Conservation (phyloP, 2,888 invertebrate genomes). For the Pinctada fucata region DNA sequence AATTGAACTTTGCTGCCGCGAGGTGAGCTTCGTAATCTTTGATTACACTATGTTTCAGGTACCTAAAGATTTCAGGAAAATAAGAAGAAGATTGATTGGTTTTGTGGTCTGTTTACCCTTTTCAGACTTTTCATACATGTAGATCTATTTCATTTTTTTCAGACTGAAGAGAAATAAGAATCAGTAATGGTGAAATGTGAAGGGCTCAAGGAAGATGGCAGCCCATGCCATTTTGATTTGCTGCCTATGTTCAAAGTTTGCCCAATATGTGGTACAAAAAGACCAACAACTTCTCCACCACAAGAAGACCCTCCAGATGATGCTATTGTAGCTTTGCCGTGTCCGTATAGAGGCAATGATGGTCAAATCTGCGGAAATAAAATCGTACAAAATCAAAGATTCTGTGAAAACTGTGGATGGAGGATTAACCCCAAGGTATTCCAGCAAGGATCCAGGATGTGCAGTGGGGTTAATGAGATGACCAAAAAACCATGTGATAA, state of each 20-base stretch:
- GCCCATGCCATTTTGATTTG: background rate
- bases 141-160: no score
- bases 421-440: constrained; percentile 19
- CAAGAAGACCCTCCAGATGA: background rate
- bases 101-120: no score
- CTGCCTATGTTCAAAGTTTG: constrained; percentile 16
- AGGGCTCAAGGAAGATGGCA: no score
- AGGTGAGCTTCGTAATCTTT: no score
- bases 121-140: no score
- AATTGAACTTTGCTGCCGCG: no score
- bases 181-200: no score
- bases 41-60: no score
- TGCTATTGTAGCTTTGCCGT: background rate
- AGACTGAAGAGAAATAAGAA: no score
- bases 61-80: no score
- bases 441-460: constrained; percentile 2
- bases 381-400: constrained; percentile 5
- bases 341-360: constrained; percentile 10
- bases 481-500: background rate
- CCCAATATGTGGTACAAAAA: constrained; percentile 27
- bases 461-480: background rate
- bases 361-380: constrained; percentile 17
- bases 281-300: background rate
- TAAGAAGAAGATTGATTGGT: no score
- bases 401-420: constrained; percentile 31